Percentiles rank a stretch among this genome's conserved stretches.
These are phyloP conservation scores for Pyrocoelia pectoralis DNA, from an alignment of 2,888 invertebrate genomes.

Conservation along the genomic window DNA sequence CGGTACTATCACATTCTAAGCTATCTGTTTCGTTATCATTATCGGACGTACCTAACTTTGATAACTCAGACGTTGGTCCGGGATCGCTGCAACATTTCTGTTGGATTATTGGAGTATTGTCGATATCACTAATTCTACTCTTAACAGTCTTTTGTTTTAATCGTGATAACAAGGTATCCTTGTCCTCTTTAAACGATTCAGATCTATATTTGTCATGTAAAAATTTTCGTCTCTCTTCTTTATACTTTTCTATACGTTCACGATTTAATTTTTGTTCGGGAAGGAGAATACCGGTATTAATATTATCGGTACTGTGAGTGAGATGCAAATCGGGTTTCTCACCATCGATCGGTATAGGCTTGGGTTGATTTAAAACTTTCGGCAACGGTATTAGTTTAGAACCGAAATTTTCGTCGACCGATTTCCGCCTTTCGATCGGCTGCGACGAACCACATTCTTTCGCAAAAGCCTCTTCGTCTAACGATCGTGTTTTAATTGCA, in stretches of 20 bases:
- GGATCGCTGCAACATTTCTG: slow-evolving; percentile 13
- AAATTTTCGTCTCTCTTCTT: slow-evolving; percentile 87
- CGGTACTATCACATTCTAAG: slow-evolving; percentile 30
- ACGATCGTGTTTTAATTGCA: slow-evolving; percentile 70
- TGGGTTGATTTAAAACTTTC: slow-evolving; percentile 66
- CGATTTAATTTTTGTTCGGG: slow-evolving; percentile 68
- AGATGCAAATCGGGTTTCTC: slow-evolving; percentile 50
- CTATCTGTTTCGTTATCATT: slow-evolving; percentile 35
- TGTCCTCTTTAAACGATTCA: slow-evolving; percentile 76
- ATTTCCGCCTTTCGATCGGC: slow-evolving; percentile 63
- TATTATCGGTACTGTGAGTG: slow-evolving; percentile 53
- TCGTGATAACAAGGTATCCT: slow-evolving; percentile 62
- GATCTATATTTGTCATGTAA: slow-evolving; percentile 86
- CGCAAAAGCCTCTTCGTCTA: slow-evolving; percentile 78
- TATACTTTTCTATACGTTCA: slow-evolving; percentile 88
- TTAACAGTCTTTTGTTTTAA: slow-evolving; percentile 58
- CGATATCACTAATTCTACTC: slow-evolving; percentile 32
- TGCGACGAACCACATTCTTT: slow-evolving; percentile 67
- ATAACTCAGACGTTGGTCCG: slow-evolving; percentile 12
- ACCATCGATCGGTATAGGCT: slow-evolving; percentile 61
- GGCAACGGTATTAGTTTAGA: slow-evolving; percentile 63
- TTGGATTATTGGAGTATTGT: too few species aligned
- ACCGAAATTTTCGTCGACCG: slow-evolving; percentile 61
- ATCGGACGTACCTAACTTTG: slow-evolving; percentile 29
- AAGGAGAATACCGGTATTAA: slow-evolving; percentile 32